Base-by-base conservation (phyloP, 2,113 vertebrate genomes). In the Pontoporia blainvillei region DNA sequence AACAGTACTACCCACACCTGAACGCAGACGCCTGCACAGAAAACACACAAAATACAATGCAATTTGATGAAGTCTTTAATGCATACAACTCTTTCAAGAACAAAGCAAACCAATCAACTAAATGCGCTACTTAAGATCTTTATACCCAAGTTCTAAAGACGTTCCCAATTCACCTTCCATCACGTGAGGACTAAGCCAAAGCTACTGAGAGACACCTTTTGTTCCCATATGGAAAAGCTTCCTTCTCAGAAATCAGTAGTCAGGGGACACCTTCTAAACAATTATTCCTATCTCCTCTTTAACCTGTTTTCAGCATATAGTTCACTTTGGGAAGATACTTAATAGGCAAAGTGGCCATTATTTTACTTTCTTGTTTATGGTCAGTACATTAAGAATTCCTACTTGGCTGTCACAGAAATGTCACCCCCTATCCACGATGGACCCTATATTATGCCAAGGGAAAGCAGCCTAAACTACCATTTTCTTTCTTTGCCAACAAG, bases 1-100 rank as follows among this genome's bases (percentile, higher is more conserved):
- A 97, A 97, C 97, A 97, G 82, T 73, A 96, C 92, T 46, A 96
- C 6, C 79, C 29, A 66, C 82, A 96, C 94, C 96, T 98, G 93
- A 98, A 96, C 88, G 83, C 44, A 46, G 90, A 94, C 25, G 49
- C 90, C 88, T 96, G 88, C 92, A 97, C 67, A 92, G 90, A 79
- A 71, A 95, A 94, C 85, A 90, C 91, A 96, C 84, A 97, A 75
- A 95, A 95, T 27, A 95, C 86, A 76, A 97, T 86, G 97, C 87
- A 83, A 57, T 59, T 39, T 97, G 96, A 97, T 97, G 93, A 81
- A 95, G 94, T 81, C 87, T 96, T 41, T 62, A 96, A 92, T 73
- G 57, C 95, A 91, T 44, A 97, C 96, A 96, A 96, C 82, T 96
- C 94, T 79, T 96, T 96, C 4, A 7, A 71, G 93, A 97, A 89